Evolutionary conservation across 2,113 vertebrate species (phyloP).

Genomic region (Nothocercus nigrocapillus): DNA sequence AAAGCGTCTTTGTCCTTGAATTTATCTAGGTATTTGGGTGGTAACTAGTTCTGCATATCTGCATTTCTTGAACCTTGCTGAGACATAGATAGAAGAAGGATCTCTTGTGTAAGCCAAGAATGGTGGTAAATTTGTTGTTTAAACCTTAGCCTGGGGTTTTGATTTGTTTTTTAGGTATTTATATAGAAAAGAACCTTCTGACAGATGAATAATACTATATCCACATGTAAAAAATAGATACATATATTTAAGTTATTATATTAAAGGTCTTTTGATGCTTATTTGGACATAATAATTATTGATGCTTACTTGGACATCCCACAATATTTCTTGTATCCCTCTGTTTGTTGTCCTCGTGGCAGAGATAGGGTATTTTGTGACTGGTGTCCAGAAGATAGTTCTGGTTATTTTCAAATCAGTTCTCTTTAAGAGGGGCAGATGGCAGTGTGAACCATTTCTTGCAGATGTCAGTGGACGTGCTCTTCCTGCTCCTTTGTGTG

Average conservation of each 20-base stretch:
- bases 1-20: not conserved
- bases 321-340: not conserved
- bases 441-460: not conserved
- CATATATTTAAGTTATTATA: not conserved
- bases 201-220: not conserved
- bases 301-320: not conserved
- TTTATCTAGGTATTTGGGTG: not conserved
- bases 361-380: not conserved
- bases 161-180: not conserved
- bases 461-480: not conserved
- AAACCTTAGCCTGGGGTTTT: not conserved
- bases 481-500: not conserved
- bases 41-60: not conserved
- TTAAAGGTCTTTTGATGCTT: not conserved
- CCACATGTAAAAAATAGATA: not conserved
- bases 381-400: not conserved
- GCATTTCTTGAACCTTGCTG: not conserved
- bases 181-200: not conserved
- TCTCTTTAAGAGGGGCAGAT: not conserved
- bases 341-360: not conserved
- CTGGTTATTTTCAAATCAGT: not conserved
- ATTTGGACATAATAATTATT: not conserved
- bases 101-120: not conserved
- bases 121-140: not conserved
- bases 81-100: not conserved